A percentile compares a stretch with the other conserved stretches of the same genome.
phyloP scores from a whole-genome alignment of 1,140 invertebrate genomes.

The Linepithema humile region DNA sequence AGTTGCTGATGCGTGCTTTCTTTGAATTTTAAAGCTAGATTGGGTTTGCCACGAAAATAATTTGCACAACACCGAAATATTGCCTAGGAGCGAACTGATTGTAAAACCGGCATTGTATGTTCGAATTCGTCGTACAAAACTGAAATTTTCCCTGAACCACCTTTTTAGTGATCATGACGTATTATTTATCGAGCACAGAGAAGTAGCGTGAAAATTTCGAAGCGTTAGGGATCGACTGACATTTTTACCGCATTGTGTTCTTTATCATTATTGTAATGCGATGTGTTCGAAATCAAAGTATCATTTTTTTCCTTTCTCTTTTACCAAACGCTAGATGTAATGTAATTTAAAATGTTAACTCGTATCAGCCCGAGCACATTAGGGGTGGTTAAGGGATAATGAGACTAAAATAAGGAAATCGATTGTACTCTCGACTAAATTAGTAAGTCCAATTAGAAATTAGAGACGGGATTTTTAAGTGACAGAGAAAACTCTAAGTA shows the following conservation, averaged over 20 bases:
- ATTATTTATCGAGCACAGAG: not conserved
- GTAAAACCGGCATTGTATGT: no score
- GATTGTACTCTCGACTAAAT: slow-evolving; percentile 44
- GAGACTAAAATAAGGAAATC: slow-evolving; percentile 22
- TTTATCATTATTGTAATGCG: slow-evolving; percentile 34
- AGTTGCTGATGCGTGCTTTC: no score
- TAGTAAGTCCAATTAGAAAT: slow-evolving; percentile 33
- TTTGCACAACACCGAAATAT: no score
- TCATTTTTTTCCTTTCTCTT: slow-evolving; percentile 7
- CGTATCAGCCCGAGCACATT: not conserved
- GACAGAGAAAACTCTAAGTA: slow-evolving; percentile 30
- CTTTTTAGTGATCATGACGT: not conserved
- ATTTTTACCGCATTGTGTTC: slow-evolving; percentile 62
- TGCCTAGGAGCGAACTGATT: no score
- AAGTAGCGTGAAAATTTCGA: not conserved
- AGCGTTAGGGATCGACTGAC: slow-evolving; percentile 17
- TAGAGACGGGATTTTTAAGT: slow-evolving; percentile 27
- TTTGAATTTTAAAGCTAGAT: no score
- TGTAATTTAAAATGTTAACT: slow-evolving; percentile 39
- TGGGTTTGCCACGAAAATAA: no score
- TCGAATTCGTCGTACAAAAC: slow-evolving; percentile 22
- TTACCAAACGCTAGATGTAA: not conserved
- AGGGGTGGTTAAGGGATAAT: slow-evolving; percentile 44
- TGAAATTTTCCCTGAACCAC: slow-evolving; percentile 45
- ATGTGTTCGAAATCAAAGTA: slow-evolving; percentile 56